These are phyloP conservation scores for Lepidurus apus DNA, from an alignment of 1,140 invertebrate species.

Conservation along the genomic window DNA sequence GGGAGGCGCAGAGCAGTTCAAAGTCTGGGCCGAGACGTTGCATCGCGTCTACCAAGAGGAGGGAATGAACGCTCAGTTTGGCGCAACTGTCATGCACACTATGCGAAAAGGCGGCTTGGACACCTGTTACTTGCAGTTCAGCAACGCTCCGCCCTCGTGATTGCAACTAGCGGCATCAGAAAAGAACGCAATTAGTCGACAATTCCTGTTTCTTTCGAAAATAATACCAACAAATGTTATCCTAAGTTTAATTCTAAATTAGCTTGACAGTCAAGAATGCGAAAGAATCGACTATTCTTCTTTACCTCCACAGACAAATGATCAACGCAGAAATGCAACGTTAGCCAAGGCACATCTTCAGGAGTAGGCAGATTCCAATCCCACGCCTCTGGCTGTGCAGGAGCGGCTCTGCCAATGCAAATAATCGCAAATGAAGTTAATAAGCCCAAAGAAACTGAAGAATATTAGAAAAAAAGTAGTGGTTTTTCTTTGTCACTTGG, in stretches of 20 bases:
- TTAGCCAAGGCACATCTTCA: constrained; percentile 59
- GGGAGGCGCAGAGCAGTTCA: constrained; percentile 86
- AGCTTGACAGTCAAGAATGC: background rate
- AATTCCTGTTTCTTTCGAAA: background rate
- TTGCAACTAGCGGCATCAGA: constrained; percentile 44
- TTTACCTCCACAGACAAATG: constrained; percentile 73
- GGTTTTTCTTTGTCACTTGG: constrained; percentile 23
- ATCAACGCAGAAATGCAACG: constrained; percentile 81
- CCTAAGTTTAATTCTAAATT: no score
- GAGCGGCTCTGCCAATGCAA: background rate
- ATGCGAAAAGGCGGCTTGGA: constrained; percentile 66
- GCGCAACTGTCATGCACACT: constrained; percentile 64
- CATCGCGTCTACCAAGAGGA: constrained; percentile 86
- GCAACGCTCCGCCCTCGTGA: constrained; percentile 77
- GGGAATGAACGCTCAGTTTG: constrained; percentile 80
- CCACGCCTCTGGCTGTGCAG: background rate
- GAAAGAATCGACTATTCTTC: background rate
- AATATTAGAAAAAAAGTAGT: constrained; percentile 30
- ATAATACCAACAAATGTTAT: no score
- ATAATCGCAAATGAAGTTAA: background rate
- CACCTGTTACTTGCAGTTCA: constrained; percentile 84
- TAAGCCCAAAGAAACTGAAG: no score
- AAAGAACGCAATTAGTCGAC: constrained; percentile 29
- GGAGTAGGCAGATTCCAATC: constrained; percentile 9
- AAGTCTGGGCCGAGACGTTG: constrained; percentile 93